Base-by-base conservation (phyloP, 2,888 invertebrate genomes). In the Calameuta filiformis region DNA sequence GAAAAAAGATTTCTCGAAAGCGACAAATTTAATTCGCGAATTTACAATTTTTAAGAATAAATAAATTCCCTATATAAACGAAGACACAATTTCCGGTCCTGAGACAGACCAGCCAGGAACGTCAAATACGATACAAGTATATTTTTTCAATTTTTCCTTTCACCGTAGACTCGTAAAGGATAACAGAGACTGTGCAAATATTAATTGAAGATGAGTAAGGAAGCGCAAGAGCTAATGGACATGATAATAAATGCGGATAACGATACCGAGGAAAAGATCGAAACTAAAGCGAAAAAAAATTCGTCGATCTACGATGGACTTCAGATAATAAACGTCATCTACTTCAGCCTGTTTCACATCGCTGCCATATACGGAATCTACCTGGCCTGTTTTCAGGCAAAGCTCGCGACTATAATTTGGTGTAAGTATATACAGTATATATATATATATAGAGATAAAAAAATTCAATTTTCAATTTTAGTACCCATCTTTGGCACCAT, bases 301-400 rank as follows among this genome's bases (percentile, higher is more conserved):
- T 73, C 73, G 68, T 73, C 73, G n/a, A 73, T 68, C 31, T 35
- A 9, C 71, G 79, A 75, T 75, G 76, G 69, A 71, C 2, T 71
- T 31, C 15, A 2, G 56, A 56, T 56, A 56, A 56, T 56, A 56
- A 56, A 56, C 23, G 56, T 56, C 56, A 56, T 56, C 9, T 56
- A 56, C 56, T 56, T 56, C 56, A 23, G 68, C 34, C 68, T 76
- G 12, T 31, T 80, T 34, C 82, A 83, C 37, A 9, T 80, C 6
- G 69, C 76, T 1, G 81, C 77, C 12, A 4, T 82, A 0, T 80
- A 79, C 11, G 85, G 84, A 4, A 3, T 80, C 0, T 83, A 85
- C 76, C 56, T 75, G 15, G n/a, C 73, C 12, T 35, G 82, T 12
- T 69, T 75, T 30, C 12, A 80, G 23, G 76, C 82, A 0, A 81